Percentiles rank a stretch among this genome's conserved stretches.
Evolutionary conservation across 2,113 vertebrate genomes (phyloP).

Genomic region (Podiceps cristatus): DNA sequence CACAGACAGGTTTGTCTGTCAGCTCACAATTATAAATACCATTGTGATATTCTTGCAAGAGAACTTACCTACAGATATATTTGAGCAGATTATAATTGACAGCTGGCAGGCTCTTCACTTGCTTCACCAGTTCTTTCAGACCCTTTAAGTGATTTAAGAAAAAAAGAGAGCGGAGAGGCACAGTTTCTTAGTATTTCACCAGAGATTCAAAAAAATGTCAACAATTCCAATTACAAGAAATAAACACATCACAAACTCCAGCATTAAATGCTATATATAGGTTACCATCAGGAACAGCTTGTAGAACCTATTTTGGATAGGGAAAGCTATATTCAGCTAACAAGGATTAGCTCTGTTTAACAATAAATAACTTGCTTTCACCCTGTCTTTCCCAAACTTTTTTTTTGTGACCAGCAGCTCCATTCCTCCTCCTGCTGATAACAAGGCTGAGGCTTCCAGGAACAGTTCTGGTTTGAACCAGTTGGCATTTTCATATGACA

Average conservation of each 20-base stretch:
- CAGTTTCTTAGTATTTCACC: neutral
- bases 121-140: constrained; percentile 87
- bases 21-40: neutral
- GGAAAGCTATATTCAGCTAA: neutral
- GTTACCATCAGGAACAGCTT: neutral
- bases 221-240: neutral
- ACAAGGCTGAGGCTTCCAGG: neutral
- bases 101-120: constrained; percentile 89
- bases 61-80: constrained; percentile 95
- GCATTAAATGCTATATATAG: neutral
- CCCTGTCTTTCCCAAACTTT: neutral
- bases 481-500: neutral
- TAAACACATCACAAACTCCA: neutral
- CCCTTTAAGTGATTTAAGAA: constrained; percentile 78
- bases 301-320: neutral
- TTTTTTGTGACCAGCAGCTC: neutral
- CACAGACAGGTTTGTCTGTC: neutral
- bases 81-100: constrained; percentile 97
- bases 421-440: neutral
- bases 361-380: neutral
- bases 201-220: neutral
- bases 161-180: neutral
- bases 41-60: neutral
- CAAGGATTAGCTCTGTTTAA: neutral
- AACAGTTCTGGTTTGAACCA: neutral